A percentile compares a stretch with the other conserved stretches of the same genome.
phyloP scores from a whole-genome alignment of 2,888 invertebrate species.

The Pantelozetes paolii region DNA sequence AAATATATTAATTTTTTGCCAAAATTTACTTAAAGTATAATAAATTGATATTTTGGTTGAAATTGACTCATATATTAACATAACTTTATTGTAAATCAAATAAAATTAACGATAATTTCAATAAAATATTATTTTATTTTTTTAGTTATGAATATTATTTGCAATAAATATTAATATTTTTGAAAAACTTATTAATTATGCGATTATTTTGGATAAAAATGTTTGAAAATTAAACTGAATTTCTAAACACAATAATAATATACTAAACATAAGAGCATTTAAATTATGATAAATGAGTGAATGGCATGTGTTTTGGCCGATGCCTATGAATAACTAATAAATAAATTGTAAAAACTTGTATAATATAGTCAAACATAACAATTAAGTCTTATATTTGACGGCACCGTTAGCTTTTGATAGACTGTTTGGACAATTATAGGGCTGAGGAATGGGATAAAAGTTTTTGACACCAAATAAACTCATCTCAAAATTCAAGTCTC shows the following conservation, averaged over 20 bases:
- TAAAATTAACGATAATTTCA: too few species aligned
- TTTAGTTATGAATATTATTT: too few species aligned
- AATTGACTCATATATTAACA: too few species aligned
- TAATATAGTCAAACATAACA: background rate
- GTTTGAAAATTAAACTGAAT: background rate
- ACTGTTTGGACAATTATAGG: background rate
- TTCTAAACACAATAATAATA: background rate
- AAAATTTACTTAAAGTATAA: too few species aligned
- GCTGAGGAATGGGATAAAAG: background rate
- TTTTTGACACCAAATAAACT: conserved; percentile 4
- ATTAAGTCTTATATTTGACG: background rate
- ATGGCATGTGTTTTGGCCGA: conserved; percentile 4
- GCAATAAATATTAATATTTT: too few species aligned
- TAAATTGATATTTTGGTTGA: too few species aligned
- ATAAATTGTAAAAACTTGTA: background rate
- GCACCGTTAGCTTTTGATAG: too few species aligned
- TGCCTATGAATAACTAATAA: too few species aligned
- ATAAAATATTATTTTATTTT: too few species aligned
- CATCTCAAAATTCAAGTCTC: background rate
- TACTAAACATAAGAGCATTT: background rate
- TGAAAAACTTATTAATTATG: too few species aligned
- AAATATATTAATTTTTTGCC: too few species aligned
- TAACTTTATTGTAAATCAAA: too few species aligned
- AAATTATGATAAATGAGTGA: background rate
- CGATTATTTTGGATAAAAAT: background rate